Conservation (phyloP, 2,113 vertebrate genomes). For the Chelonoidis abingdonii region DNA sequence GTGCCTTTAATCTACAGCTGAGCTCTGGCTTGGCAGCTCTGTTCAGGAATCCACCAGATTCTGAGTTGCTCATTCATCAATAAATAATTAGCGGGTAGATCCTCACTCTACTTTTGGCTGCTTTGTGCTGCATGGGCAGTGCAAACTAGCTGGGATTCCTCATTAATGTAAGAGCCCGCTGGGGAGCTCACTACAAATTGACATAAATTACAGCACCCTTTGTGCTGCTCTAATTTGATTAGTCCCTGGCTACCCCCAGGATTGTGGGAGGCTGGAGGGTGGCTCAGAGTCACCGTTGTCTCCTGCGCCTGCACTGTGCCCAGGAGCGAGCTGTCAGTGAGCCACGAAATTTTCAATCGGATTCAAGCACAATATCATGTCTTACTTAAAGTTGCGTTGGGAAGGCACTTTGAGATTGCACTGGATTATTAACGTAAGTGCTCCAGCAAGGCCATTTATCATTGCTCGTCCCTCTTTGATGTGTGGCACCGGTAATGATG, state of each 20-base stretch:
- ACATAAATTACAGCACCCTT: background rate
- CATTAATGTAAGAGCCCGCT: background rate
- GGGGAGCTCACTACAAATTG: background rate
- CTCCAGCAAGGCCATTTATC: background rate
- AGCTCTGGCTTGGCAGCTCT: background rate
- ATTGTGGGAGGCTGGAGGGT: background rate
- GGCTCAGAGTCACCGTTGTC: background rate
- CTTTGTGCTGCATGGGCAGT: background rate
- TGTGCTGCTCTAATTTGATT: background rate
- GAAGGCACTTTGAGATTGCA: background rate
- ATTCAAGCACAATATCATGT: no score
- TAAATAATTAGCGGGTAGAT: background rate
- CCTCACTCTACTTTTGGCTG: background rate
- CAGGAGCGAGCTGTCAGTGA: background rate
- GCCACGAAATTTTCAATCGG: background rate
- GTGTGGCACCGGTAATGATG: background rate
- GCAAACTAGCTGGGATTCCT: background rate
- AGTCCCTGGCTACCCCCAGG: background rate
- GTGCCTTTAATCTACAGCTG: background rate
- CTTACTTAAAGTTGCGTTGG: background rate
- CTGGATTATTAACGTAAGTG: background rate
- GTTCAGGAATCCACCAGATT: background rate
- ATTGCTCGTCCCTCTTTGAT: background rate
- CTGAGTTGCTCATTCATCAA: background rate
- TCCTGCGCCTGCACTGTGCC: background rate